Conservation (phyloP, 2,797 vertebrate genomes). For the Tragelaphus oryx region DNA sequence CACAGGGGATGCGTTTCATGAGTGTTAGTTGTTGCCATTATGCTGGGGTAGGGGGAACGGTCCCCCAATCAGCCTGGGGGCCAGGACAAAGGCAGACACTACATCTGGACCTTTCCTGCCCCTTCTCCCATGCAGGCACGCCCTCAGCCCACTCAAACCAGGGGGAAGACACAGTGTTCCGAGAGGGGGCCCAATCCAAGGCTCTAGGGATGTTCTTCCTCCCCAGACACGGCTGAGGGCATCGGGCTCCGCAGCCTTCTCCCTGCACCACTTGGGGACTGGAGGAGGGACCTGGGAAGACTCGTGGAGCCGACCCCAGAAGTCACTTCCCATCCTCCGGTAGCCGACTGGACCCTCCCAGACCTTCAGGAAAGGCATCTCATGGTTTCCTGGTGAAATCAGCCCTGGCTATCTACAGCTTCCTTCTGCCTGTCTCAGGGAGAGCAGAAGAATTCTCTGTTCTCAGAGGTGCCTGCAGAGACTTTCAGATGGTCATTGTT, state of each 20-base stretch:
- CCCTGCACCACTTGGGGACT: background rate
- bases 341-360: background rate
- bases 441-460: background rate
- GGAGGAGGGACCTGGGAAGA: background rate
- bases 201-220: background rate
- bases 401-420: background rate
- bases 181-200: background rate
- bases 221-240: background rate
- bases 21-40: background rate
- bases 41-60: background rate
- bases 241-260: background rate
- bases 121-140: background rate
- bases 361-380: background rate
- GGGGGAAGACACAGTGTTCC: background rate
- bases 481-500: background rate
- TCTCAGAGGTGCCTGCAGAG: background rate
- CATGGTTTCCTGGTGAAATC: background rate
- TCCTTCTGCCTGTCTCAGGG: background rate
- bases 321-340: background rate
- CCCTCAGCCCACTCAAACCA: background rate
- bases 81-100: background rate
- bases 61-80: background rate
- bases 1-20: background rate
- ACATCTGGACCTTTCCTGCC: background rate
- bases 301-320: background rate